Percentiles rank a stretch among this genome's conserved stretches.
Evolutionary conservation across 1,140 invertebrate genomes (phyloP).

Genomic region (Halotydeus destructor): DNA sequence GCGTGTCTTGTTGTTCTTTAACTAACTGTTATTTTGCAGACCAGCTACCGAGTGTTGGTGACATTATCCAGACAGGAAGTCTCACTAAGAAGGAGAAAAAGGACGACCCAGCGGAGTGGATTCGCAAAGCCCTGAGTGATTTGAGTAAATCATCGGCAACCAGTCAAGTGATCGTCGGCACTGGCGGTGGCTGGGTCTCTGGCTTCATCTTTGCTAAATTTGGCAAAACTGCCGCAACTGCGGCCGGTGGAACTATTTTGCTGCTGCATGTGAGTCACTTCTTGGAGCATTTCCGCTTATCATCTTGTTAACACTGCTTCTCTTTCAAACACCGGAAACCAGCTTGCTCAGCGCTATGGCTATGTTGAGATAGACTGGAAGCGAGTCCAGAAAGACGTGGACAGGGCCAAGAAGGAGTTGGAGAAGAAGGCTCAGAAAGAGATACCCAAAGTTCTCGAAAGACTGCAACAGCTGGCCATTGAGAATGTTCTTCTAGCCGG

Average conservation of each 20-base stretch:
- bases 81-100: no score
- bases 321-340: conserved; percentile 6
- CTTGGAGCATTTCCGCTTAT: neutral
- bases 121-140: no score
- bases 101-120: no score
- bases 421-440: conserved; percentile 55
- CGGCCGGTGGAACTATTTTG: conserved; percentile 66
- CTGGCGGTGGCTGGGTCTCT: conserved; percentile 65
- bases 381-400: conserved; percentile 36
- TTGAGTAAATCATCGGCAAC: conserved; percentile 57
- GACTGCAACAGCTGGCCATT: conserved; percentile 50
- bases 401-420: conserved; percentile 35
- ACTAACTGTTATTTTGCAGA: no score
- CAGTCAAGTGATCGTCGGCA: conserved; percentile 65
- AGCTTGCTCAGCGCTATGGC: conserved; percentile 59
- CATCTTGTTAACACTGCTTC: neutral
- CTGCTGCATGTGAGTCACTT: conserved; percentile 44
- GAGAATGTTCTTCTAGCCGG: conserved; percentile 51
- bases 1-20: no score
- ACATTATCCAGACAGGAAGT: no score
- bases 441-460: conserved; percentile 39
- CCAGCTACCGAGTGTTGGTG: no score
- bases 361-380: conserved; percentile 70
- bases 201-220: conserved; percentile 76
- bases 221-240: conserved; percentile 66